Evolutionary conservation across 2,113 vertebrate species (phyloP).

Genomic region (Orientallactaga bullata): DNA sequence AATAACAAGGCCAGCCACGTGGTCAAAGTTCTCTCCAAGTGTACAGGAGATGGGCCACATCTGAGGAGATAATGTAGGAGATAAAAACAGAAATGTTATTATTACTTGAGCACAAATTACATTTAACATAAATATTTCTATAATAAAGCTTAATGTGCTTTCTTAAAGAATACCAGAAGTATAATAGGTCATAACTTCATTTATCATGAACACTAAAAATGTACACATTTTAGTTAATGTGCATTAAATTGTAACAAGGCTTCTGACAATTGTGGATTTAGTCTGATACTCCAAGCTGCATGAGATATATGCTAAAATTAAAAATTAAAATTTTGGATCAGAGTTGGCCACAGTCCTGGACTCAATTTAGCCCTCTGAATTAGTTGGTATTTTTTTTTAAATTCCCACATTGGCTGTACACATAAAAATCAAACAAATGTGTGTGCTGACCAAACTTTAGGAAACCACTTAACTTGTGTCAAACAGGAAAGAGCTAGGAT

Average conservation of each 20-base stretch:
- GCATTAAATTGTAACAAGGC: conserved; percentile 84
- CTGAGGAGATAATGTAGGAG: conserved; percentile 68
- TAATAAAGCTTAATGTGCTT: conserved; percentile 85
- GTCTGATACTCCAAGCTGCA: conserved; percentile 76
- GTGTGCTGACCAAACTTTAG: conserved; percentile 51
- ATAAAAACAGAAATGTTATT: conserved; percentile 67
- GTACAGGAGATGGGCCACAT: conserved; percentile 97
- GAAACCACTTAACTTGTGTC: conserved; percentile 23
- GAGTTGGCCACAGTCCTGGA: conserved; percentile 61
- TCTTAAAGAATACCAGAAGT: conserved; percentile 85
- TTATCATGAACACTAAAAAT: conserved; percentile 85
- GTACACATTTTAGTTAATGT: conserved; percentile 83
- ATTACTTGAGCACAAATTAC: conserved; percentile 86
- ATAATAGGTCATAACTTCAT: conserved; percentile 79
- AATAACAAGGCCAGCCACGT: conserved; percentile 91
- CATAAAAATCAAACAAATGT: conserved; percentile 47
- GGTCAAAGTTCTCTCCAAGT: conserved; percentile 94
- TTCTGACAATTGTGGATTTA: conserved; percentile 81
- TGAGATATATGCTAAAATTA: conserved; percentile 63
- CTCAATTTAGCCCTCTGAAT: conserved; percentile 64
- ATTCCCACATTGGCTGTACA: conserved; percentile 51
- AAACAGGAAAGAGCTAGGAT: conserved; percentile 43
- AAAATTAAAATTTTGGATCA: conserved; percentile 73
- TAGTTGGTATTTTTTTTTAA: conserved; percentile 54
- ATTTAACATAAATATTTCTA: conserved; percentile 80